Evolutionary conservation across 1,140 invertebrate species (phyloP).

Genomic region (Anoplolepis gracilipes): DNA sequence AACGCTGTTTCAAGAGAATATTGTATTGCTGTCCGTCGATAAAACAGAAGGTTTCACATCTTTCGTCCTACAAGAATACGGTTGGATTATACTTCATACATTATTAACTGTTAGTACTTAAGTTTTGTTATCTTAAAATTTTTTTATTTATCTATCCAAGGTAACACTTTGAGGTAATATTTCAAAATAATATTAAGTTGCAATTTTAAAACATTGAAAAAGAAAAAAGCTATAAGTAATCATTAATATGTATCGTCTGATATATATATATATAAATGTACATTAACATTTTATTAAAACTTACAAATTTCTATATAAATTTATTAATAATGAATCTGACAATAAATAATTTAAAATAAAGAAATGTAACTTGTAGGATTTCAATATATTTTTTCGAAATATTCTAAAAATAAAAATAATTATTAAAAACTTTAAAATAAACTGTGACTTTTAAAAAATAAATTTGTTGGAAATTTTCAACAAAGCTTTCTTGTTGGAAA

Average conservation of each 20-base stretch:
- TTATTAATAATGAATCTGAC: background rate
- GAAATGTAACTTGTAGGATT: background rate
- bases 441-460: background rate
- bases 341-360: conserved; percentile 19
- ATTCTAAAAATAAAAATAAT: conserved; percentile 55
- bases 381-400: too few relatives aligned
- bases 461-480: background rate
- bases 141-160: background rate
- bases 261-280: background rate
- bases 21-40: conserved; percentile 20
- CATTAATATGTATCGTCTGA: background rate
- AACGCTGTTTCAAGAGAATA: conserved; percentile 2
- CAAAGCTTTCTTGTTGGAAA: background rate
- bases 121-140: conserved; percentile 22
- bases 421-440: conserved; percentile 22
- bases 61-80: background rate
- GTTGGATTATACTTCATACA: background rate
- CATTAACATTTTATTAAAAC: background rate
- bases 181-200: background rate
- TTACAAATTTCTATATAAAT: background rate
- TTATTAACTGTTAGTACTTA: background rate
- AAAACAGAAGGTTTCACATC: conserved; percentile 11
- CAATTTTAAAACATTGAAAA: conserved; percentile 5
- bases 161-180: conserved; percentile 1
- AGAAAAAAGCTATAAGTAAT: background rate